Conservation (phyloP, 2,113 vertebrate genomes). For the Pachyramphus minor region DNA sequence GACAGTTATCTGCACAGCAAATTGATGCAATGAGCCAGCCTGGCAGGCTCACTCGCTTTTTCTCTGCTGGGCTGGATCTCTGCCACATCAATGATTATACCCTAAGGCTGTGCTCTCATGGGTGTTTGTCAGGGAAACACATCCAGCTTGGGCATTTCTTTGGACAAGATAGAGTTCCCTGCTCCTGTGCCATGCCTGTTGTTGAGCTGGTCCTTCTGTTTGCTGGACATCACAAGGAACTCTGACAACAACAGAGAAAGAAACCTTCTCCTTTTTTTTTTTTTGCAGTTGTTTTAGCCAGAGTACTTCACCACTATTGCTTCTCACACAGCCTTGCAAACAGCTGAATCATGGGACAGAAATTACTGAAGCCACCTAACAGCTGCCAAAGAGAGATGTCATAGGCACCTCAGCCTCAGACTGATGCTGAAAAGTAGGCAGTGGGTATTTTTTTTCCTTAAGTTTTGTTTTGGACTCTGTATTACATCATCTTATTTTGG, state of each 20-base stretch:
- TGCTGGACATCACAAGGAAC: background rate
- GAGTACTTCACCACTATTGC: background rate
- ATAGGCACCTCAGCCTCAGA: background rate
- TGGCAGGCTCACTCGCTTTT: background rate
- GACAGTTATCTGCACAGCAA: background rate
- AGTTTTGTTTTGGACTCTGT: background rate
- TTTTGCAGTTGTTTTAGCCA: background rate
- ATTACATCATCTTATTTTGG: background rate
- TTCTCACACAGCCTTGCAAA: background rate
- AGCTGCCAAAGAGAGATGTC: background rate
- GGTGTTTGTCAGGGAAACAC: background rate
- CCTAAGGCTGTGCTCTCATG: background rate
- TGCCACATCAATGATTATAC: background rate
- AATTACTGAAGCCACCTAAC: background rate
- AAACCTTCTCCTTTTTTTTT: background rate
- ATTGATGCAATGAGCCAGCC: background rate
- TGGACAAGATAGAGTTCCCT: background rate
- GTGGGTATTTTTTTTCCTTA: background rate
- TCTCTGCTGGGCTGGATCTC: background rate
- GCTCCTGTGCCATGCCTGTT: fast-evolving
- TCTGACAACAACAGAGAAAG: background rate
- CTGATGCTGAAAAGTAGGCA: background rate
- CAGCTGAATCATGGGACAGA: background rate
- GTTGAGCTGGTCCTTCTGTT: background rate
- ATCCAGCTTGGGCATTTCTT: background rate